Percentiles rank a stretch among this genome's conserved stretches.
phyloP scores from a whole-genome alignment of 2,888 invertebrate genomes.

The Andrena marginata region DNA sequence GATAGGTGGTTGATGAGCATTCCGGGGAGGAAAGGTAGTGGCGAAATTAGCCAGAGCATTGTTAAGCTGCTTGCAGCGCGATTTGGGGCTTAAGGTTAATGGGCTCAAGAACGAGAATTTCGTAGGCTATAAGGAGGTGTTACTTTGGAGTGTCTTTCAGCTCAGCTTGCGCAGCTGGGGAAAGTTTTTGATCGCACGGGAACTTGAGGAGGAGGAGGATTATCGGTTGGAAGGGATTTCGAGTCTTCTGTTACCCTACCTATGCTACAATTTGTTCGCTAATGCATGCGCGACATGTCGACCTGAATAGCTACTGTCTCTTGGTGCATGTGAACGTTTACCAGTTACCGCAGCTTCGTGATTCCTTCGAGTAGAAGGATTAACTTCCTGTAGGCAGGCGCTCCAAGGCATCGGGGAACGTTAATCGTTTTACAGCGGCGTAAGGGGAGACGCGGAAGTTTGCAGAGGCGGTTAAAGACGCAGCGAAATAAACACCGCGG shows the following conservation, averaged over 20 bases:
- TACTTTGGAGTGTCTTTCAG: too few relatives aligned
- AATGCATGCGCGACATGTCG: not conserved
- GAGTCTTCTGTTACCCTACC: too few relatives aligned
- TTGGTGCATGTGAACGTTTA: not conserved
- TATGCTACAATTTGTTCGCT: not conserved
- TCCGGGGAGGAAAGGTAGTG: not conserved
- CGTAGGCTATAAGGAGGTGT: too few relatives aligned
- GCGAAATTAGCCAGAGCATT: not conserved
- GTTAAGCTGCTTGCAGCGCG: not conserved
- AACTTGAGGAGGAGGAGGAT: too few relatives aligned
- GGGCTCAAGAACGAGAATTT: too few relatives aligned
- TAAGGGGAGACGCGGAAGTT: not conserved
- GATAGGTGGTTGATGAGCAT: not conserved
- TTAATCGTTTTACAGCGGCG: constrained; percentile 17
- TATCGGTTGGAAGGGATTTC: too few relatives aligned
- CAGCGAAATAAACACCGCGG: constrained; percentile 21
- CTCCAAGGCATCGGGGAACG: constrained; percentile 1
- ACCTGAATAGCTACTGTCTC: not conserved
- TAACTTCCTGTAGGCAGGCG: constrained; percentile 7
- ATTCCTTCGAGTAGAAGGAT: constrained; percentile 9
- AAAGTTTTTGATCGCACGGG: too few relatives aligned
- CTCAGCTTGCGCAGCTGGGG: too few relatives aligned
- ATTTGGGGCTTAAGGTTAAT: not conserved
- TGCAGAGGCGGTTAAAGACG: constrained; percentile 10
- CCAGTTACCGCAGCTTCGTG: not conserved